Evolutionary conservation across 2,797 vertebrate genomes (phyloP), one percentile per base, ranked within the genome.

Genomic region (Propithecus perrieri): DNA sequence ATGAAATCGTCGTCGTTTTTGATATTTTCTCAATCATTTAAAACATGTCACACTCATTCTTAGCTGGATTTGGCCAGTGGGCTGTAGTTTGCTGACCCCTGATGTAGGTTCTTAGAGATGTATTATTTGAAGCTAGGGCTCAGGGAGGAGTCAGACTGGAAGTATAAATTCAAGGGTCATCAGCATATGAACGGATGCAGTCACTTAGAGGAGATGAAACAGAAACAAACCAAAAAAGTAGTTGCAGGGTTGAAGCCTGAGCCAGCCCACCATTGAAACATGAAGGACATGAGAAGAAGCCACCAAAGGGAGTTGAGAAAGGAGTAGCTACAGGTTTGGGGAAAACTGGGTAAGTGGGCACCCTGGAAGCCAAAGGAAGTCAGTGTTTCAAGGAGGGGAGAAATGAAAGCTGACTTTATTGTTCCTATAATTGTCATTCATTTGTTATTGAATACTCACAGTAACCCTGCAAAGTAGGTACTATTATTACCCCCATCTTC

Each of bases 31-130:
- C 30, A 33, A 30, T 90, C 59, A 8, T 38, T 55, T 43, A 18
- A 41, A 59, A 57, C 13, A 38, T 18, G 9, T 33, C 17, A 74
- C 85, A 69, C 22, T 24, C 7, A 1, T 26, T 75, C 43, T 79
- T 67, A 0, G 0, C 69, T 38, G 55, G 79, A 24, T 53, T 48
- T 74, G 8, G 53, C 38, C 17, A 0, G 0, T 30, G 61, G 61
- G 59, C n/a, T 0, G 0, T 11, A 2, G 35, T 48, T 61, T 22
- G 61, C n/a, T 43, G 76, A 59, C 30, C 18, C 20, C 22, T 26
- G 4, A 28, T 33, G 26, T 1, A 24, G 30, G 33, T 28, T 14
- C 55, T 28, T 46, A 53, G 69, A 7, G 38, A 86, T 7, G 6
- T 4, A 28, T 50, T 72, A 1, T 26, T 8, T 13, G 28, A 95